Conservation (phyloP, 2,113 vertebrate species). For the Microcebus griseorufus region DNA sequence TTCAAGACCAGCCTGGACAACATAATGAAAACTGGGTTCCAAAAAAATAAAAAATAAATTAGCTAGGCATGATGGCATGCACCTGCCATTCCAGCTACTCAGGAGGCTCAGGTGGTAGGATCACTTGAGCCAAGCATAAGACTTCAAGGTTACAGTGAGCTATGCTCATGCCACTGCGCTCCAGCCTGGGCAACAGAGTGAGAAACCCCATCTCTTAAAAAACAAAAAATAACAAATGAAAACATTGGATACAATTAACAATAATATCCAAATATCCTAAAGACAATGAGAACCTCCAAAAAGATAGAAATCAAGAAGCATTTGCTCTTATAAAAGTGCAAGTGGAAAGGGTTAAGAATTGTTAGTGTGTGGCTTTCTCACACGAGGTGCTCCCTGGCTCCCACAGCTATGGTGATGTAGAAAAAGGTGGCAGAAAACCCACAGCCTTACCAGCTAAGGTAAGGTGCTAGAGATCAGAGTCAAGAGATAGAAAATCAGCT, state of each 20-base stretch:
- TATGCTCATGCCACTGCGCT: no score
- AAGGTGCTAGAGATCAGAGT: not conserved
- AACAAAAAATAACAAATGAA: no score
- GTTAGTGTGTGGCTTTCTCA: not conserved
- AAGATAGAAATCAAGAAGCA: not conserved
- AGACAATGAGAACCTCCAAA: not conserved
- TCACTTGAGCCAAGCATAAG: no score
- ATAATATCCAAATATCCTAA: not conserved
- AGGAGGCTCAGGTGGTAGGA: no score
- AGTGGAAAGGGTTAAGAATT: not conserved
- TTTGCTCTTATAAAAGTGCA: not conserved
- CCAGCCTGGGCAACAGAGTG: no score
- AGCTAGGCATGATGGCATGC: no score
- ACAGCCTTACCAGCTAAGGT: not conserved
- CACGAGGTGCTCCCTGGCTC: not conserved
- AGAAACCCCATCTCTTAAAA: no score
- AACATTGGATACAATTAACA: not conserved
- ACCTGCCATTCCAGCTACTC: no score
- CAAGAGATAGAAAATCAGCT: not conserved
- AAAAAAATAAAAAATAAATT: no score
- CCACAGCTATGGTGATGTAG: not conserved
- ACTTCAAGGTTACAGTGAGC: no score
- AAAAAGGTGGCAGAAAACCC: not conserved
- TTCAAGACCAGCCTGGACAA: no score
- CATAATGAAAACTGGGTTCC: no score